Evolutionary conservation across 2,888 invertebrate genomes (phyloP), one percentile per base, ranked within the genome.

Genomic region (Furcula furcula): DNA sequence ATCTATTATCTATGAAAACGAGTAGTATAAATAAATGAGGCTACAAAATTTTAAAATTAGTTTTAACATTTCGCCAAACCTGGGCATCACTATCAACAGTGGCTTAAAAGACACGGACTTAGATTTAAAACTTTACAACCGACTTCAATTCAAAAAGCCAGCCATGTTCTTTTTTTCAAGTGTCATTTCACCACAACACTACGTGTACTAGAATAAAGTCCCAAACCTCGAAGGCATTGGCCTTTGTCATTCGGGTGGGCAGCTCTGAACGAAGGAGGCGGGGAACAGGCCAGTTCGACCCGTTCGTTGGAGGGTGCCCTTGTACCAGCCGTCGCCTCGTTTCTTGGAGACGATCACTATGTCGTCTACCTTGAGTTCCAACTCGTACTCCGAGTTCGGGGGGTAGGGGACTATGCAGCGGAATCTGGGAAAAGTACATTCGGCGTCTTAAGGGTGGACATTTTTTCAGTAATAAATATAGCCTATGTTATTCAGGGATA

Each of bases 261-360:
- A 81, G 50, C 92, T 92, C 73, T 95, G 95, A 7, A 97, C 98
- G 87, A 98, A 98, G 70, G 96, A 97, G 30, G 97, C 97, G 1
- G 98, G 98, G 84, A 98, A 98, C 25, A 98, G 91, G n/a, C 98
- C 98, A 3, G 96, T 96, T 58, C 96, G 94, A 20, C 97, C 97
- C 1, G 97, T 97, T 35, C 97, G 91, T 55, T 96, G 94, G 54
- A 96, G 91, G 0, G 96, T 97, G 11, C 98, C 98, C 73, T 97
- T 97, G 82, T 95, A 98, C 98, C 98, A 98, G 29, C 98, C 98
- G 69, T 98, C 97, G 31, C 97, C 97, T 32, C 97, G 92, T 70
- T 97, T 97, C 65, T 95, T 95, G 64, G 96, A 95, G 11, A 98
- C 97, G 57, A 95, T 93, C 50, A 98, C 96, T 35, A 97, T 93